Percentiles rank a stretch among this genome's conserved stretches.
phyloP scores from a whole-genome alignment of 2,797 vertebrate species.

The Centropyge bicolor region DNA sequence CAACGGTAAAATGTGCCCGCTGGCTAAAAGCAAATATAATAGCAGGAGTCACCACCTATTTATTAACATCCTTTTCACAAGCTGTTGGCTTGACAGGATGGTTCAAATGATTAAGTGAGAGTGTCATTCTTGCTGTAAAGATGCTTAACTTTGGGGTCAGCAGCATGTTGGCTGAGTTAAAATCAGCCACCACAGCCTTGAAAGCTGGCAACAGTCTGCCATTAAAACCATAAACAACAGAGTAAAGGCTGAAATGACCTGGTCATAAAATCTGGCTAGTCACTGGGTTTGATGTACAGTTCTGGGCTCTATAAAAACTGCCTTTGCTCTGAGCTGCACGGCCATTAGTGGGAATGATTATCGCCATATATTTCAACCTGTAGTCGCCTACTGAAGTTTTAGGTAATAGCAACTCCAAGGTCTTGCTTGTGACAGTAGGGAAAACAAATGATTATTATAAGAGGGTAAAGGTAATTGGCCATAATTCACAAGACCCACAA shows the following conservation, averaged over 20 bases:
- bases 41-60: neutral
- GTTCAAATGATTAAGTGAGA: slow-evolving; percentile 49
- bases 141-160: slow-evolving; percentile 53
- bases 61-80: slow-evolving; percentile 36
- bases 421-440: slow-evolving; percentile 64
- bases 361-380: slow-evolving; percentile 81
- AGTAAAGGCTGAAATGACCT: slow-evolving; percentile 72
- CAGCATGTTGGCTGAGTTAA: slow-evolving; percentile 76
- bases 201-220: slow-evolving; percentile 74
- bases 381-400: slow-evolving; percentile 78
- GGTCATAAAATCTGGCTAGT: slow-evolving; percentile 74
- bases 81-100: slow-evolving; percentile 46
- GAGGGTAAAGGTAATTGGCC: slow-evolving; percentile 72
- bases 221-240: slow-evolving; percentile 81
- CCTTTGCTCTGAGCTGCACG: slow-evolving; percentile 70
- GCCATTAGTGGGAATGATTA: slow-evolving; percentile 83
- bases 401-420: slow-evolving; percentile 75
- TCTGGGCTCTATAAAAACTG: slow-evolving; percentile 72
- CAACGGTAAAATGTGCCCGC: slow-evolving; percentile 1
- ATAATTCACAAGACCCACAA: slow-evolving; percentile 74
- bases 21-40: neutral
- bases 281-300: slow-evolving; percentile 81
- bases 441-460: slow-evolving; percentile 80
- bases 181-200: slow-evolving; percentile 66
- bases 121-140: slow-evolving; percentile 59